Percentiles rank a stretch among this genome's conserved stretches.
phyloP scores from a whole-genome alignment of 2,797 vertebrate species.

The Protosalanx chinensis region DNA sequence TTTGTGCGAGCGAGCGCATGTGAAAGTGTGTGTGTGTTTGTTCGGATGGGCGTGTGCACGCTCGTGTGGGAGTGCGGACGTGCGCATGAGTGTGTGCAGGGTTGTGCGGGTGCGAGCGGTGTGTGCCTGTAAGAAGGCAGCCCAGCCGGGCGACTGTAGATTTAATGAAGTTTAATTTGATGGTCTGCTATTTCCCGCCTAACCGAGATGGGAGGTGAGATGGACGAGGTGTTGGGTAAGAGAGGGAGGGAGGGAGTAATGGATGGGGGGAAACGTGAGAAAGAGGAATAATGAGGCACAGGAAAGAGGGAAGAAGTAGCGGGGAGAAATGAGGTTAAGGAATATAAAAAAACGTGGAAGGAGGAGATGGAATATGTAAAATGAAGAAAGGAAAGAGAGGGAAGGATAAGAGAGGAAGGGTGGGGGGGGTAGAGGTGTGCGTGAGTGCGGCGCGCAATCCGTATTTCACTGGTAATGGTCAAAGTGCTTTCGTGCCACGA shows the following conservation, averaged over 20 bases:
- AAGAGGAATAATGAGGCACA: background rate
- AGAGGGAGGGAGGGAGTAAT: conserved; percentile 4
- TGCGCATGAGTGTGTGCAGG: background rate
- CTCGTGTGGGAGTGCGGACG: too few relatives aligned
- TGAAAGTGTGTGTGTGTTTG: background rate
- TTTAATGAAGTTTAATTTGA: conserved; percentile 62
- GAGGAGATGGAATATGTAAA: conserved; percentile 37
- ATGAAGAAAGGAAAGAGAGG: background rate
- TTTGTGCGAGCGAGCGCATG: background rate
- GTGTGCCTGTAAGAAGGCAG: too few relatives aligned
- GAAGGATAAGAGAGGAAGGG: background rate
- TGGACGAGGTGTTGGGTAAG: conserved; percentile 15
- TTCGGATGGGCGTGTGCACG: background rate
- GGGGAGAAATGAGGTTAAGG: background rate
- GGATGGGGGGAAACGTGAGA: background rate
- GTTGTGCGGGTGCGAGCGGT: too few relatives aligned
- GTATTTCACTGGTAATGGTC: background rate
- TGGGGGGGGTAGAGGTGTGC: conserved; percentile 27
- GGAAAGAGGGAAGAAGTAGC: background rate
- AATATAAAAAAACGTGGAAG: background rate
- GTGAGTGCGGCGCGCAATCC: conserved; percentile 9
- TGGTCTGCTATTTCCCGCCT: conserved; percentile 43
- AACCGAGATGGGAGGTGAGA: conserved; percentile 38
- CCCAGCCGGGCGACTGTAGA: conserved; percentile 38
- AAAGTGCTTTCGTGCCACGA: background rate